phyloP scores from a whole-genome alignment of 2,888 invertebrate genomes.

The Diogma glabrata region DNA sequence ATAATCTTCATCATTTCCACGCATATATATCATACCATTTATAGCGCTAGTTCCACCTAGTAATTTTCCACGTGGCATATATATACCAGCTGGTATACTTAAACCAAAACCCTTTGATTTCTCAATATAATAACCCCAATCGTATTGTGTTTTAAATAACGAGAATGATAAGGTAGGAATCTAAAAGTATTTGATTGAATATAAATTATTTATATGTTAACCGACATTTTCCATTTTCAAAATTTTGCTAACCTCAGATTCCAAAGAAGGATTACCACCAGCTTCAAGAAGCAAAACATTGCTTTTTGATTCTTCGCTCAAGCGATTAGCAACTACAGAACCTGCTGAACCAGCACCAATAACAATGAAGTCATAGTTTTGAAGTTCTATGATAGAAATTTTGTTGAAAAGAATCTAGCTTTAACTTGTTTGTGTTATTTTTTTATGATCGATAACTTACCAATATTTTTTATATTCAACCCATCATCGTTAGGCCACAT shows the following conservation, averaged over 20 bases:
- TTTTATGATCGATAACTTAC: too few relatives aligned
- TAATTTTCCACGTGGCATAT: constrained; percentile 1
- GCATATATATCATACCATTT: constrained; percentile 53
- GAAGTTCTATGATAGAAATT: too few relatives aligned
- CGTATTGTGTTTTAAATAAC: background rate
- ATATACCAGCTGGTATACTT: constrained; percentile 22
- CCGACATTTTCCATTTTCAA: background rate
- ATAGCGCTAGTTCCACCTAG: constrained; percentile 25
- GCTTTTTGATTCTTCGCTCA: too few relatives aligned
- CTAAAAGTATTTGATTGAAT: constrained; percentile 24
- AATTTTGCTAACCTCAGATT: constrained; percentile 24
- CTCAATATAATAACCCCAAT: constrained; percentile 28
- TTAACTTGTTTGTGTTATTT: too few relatives aligned
- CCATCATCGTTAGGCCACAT: too few relatives aligned
- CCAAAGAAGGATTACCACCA: constrained; percentile 43
- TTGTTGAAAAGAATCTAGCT: too few relatives aligned
- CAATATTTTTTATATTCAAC: too few relatives aligned
- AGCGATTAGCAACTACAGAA: too few relatives aligned
- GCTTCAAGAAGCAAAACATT: too few relatives aligned
- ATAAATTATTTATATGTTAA: constrained; percentile 10
- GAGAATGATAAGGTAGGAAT: too few relatives aligned
- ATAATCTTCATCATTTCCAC: constrained; percentile 52
- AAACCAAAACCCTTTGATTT: constrained; percentile 22
- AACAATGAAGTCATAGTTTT: constrained; percentile 80
- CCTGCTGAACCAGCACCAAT: constrained; percentile 83